These are phyloP conservation scores for Ageneiosus marmoratus DNA, from an alignment of 2,113 vertebrate species.

Conservation along the genomic window DNA sequence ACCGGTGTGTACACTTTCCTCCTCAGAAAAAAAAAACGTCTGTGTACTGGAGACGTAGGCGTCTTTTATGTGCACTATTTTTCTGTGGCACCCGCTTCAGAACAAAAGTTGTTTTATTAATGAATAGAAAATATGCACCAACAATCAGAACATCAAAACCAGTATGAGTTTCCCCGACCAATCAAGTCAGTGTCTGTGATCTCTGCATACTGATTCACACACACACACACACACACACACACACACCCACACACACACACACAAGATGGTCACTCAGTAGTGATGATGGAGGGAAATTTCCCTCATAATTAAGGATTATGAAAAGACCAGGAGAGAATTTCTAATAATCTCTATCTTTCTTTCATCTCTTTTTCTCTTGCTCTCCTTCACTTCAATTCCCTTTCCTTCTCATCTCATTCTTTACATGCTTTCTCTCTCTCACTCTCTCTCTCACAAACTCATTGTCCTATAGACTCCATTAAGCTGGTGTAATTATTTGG, in stretches of 20 bases:
- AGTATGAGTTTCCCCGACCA: neutral
- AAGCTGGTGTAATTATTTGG: conserved; percentile 37
- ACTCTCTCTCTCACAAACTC: neutral
- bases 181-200: neutral
- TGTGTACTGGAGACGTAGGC: neutral
- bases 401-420: neutral
- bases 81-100: neutral
- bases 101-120: neutral
- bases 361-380: conserved; percentile 1
- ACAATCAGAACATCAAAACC: neutral
- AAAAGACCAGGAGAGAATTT: conserved; percentile 9
- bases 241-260: conserved; percentile 24
- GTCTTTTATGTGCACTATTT: neutral
- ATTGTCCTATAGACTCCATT: conserved; percentile 3
- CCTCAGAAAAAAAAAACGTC: neutral
- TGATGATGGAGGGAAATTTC: conserved; percentile 8
- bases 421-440: neutral
- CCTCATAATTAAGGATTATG: conserved; percentile 27
- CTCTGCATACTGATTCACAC: neutral
- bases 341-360: conserved; percentile 4
- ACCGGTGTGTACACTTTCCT: neutral
- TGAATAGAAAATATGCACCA: neutral
- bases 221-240: conserved; percentile 6
- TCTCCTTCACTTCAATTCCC: neutral
- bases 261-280: conserved; percentile 15